Conservation (phyloP, 2,797 vertebrate species). For the Sebastes variabilis region DNA sequence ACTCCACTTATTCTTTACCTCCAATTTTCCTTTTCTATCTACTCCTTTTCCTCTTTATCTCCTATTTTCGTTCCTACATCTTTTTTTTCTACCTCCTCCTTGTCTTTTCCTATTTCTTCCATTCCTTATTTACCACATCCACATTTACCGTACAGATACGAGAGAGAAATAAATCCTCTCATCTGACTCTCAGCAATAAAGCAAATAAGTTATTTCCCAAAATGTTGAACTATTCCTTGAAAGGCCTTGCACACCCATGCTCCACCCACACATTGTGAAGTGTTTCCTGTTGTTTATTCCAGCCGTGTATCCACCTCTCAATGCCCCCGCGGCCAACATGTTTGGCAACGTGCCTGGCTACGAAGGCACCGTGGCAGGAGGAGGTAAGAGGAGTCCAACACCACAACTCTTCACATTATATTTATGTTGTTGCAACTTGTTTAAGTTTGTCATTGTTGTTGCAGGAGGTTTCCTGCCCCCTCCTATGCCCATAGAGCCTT, state of each 20-base stretch:
- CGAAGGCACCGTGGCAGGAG: constrained; percentile 48
- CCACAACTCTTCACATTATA: background rate
- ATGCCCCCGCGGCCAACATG: constrained; percentile 38
- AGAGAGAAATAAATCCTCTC: background rate
- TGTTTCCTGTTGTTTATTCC: background rate
- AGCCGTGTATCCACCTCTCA: constrained; percentile 41
- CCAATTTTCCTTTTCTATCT: background rate
- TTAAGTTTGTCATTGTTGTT: background rate
- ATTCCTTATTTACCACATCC: background rate
- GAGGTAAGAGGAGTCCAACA: constrained; percentile 42
- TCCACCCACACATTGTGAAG: background rate
- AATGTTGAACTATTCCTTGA: no score
- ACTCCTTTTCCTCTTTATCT: no score
- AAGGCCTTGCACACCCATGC: background rate
- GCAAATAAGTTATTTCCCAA: background rate
- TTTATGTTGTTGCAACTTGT: background rate
- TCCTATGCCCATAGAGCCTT: constrained; percentile 59
- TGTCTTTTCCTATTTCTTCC: background rate
- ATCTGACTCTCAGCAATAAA: background rate
- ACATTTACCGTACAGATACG: background rate
- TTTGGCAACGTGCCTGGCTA: constrained; percentile 64
- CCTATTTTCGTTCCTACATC: background rate
- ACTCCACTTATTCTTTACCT: background rate
- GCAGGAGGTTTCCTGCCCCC: constrained; percentile 73
- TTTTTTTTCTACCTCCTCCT: background rate